Conservation (phyloP, 2,113 vertebrate species). For the Gymnocephalus cernua region DNA sequence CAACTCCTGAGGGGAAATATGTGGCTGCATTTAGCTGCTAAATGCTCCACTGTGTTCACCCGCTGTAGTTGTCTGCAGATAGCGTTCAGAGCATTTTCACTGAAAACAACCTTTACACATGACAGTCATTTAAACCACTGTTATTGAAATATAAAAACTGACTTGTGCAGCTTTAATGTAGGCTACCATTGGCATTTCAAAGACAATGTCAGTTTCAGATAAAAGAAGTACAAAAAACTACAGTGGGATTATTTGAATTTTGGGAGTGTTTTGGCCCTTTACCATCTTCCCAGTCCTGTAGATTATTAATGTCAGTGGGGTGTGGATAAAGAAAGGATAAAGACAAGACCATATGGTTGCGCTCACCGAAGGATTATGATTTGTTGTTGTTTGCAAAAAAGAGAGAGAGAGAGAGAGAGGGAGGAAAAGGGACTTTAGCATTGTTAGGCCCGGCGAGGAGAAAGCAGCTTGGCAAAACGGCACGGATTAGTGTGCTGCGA, state of each 20-base stretch:
- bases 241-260: conserved; percentile 52
- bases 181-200: background rate
- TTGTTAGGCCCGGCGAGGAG: conserved; percentile 68
- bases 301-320: conserved; percentile 78
- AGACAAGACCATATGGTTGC: conserved; percentile 75
- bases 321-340: conserved; percentile 79
- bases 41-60: background rate
- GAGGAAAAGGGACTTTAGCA: conserved; percentile 66
- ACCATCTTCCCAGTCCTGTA: conserved; percentile 45
- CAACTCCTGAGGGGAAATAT: background rate
- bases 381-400: conserved; percentile 74
- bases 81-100: background rate
- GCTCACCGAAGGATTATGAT: conserved; percentile 77
- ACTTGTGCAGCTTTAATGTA: too few relatives aligned
- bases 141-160: background rate
- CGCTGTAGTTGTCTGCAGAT: background rate
- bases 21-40: background rate
- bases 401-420: background rate
- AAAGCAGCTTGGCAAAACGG: conserved; percentile 78
- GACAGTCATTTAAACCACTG: too few relatives aligned
- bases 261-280: conserved; percentile 36
- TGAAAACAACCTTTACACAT: background rate
- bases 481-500: conserved; percentile 69
- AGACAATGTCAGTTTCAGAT: background rate
- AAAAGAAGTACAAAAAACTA: conserved; percentile 30